phyloP scores from a whole-genome alignment of 2,797 vertebrate species.

The Liparis tanakae region DNA sequence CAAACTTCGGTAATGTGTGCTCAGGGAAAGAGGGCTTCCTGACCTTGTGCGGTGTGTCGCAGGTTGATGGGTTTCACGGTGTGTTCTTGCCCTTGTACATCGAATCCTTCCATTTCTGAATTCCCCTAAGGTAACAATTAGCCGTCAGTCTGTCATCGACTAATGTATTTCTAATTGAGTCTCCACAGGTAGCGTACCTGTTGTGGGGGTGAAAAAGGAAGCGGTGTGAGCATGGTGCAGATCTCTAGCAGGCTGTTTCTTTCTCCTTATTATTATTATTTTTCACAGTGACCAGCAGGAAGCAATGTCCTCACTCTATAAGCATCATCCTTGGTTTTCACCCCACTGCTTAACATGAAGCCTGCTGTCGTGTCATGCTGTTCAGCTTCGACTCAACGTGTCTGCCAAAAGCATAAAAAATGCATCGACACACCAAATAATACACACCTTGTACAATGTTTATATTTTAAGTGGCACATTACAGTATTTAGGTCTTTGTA shows the following conservation, averaged over 20 bases:
- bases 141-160: conserved; percentile 59
- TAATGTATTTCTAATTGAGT: conserved; percentile 83
- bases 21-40: conserved; percentile 17
- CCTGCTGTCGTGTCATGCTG: conserved; percentile 27
- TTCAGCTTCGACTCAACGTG: conserved; percentile 33
- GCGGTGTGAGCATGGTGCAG: conserved; percentile 28
- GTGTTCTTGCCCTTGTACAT: conserved; percentile 63
- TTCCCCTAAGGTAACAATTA: conserved; percentile 70
- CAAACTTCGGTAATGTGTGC: conserved; percentile 9
- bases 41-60: conserved; percentile 41
- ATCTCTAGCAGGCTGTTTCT: conserved; percentile 14
- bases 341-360: conserved; percentile 22
- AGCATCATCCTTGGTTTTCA: conserved; percentile 42
- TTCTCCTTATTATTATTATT: neutral
- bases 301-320: conserved; percentile 32
- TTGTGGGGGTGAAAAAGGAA: conserved; percentile 63
- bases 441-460: neutral
- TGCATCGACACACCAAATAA: neutral
- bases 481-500: neutral
- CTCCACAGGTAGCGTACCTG: conserved; percentile 80
- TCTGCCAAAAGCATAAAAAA: conserved; percentile 10
- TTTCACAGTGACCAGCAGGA: conserved; percentile 38
- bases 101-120: conserved; percentile 52
- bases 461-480: neutral
- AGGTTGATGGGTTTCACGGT: conserved; percentile 53